Evolutionary conservation across 1,140 invertebrate genomes (phyloP).

Genomic region (Panagrolaimus sp.): DNA sequence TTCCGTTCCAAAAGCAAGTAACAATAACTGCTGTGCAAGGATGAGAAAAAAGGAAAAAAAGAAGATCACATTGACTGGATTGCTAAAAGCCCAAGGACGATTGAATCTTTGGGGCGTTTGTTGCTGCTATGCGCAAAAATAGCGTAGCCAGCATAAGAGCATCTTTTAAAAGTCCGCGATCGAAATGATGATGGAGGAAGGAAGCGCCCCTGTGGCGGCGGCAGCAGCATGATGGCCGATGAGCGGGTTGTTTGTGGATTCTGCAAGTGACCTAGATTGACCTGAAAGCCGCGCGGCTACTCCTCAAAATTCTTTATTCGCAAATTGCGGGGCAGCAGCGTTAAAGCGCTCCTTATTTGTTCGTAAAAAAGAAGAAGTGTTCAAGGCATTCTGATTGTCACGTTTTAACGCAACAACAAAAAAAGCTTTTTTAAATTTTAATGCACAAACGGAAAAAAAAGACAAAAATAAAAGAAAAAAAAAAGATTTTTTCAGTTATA

Average conservation of each 20-base stretch:
- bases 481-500: no score
- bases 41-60: background rate
- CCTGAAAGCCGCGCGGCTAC: conserved; percentile 18
- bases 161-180: conserved; percentile 12
- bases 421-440: no score
- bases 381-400: no score
- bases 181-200: conserved; percentile 6
- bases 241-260: conserved; percentile 18
- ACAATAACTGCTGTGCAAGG: background rate
- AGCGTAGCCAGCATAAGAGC: conserved; percentile 16
- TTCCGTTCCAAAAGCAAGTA: background rate
- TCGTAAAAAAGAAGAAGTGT: no score
- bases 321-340: conserved; percentile 5
- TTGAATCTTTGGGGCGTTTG: conserved; percentile 15
- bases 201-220: background rate
- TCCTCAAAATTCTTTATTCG: conserved; percentile 15
- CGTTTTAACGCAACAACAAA: no score
- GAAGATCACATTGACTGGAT: conserved; percentile 6
- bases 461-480: no score
- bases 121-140: background rate
- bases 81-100: conserved; percentile 15
- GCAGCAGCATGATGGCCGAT: background rate
- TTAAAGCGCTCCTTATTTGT: conserved; percentile 10
- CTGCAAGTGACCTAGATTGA: conserved; percentile 18
- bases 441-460: no score